Evolutionary conservation across 1,140 invertebrate genomes (phyloP).

Genomic region (Macrotrachela quadricornifera): DNA sequence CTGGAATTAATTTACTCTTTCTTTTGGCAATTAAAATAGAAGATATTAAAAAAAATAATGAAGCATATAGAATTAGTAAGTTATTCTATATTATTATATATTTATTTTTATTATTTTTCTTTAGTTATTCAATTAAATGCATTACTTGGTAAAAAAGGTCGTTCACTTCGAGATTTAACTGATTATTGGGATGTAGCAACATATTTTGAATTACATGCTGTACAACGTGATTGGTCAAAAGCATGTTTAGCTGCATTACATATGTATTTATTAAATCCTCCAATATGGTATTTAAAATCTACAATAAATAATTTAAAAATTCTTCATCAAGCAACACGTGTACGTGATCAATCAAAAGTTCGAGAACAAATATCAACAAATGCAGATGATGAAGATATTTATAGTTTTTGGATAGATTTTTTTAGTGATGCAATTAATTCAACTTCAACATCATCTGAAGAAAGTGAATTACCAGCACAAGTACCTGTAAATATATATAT

Average conservation of each 20-base stretch:
- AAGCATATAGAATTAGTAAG: background rate
- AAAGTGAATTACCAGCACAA: background rate
- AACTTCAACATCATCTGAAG: background rate
- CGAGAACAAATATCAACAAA: too few relatives aligned
- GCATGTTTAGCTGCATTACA: slow-evolving; percentile 93
- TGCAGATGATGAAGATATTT: background rate
- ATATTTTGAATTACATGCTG: slow-evolving; percentile 92
- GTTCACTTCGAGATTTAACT: slow-evolving; percentile 58
- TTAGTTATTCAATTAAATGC: slow-evolving; percentile 78
- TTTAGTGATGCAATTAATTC: background rate
- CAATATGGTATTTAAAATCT: slow-evolving; percentile 50
- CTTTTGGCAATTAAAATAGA: background rate
- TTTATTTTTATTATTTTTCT: background rate
- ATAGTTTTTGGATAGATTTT: too few relatives aligned
- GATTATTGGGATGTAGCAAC: slow-evolving; percentile 99
- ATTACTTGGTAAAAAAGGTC: slow-evolving; percentile 85
- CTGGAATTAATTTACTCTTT: background rate
- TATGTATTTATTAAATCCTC: slow-evolving; percentile 96
- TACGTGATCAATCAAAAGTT: too few relatives aligned
- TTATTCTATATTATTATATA: background rate
- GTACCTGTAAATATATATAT: background rate
- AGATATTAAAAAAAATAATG: background rate
- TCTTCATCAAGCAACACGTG: too few relatives aligned
- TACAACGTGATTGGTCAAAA: slow-evolving; percentile 87
- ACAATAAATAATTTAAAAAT: too few relatives aligned